Base-by-base conservation (phyloP, 1,140 invertebrate species). In the Papilio polyxenes region DNA sequence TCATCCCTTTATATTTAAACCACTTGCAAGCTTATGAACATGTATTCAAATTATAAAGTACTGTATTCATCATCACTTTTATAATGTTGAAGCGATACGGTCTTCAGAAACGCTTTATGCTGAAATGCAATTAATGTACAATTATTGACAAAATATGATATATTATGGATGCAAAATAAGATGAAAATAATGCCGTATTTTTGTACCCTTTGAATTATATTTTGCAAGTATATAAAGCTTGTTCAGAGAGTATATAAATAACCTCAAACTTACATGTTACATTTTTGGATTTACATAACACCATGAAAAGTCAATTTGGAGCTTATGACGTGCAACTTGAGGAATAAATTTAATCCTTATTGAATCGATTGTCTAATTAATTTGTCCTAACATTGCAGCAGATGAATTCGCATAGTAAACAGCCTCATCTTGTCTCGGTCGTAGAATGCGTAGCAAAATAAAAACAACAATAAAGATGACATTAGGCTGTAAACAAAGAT, bases 401-500 rank as follows among this genome's bases (percentile, higher is more conserved):
- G 62, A 31, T 20, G 11, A 31, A 37, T 37, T 23, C 23, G 17
- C 11, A 65, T 31, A 65, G 23, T 65, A 65, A 31, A 10, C n/a
- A 23, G 20, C 62, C 20, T 65, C 10, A 37, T 5, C 9, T n/a
- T 9, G 62, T 65, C 62, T 65, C 62, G 11, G 7, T 37, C 31
- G 17, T 72, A 13, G 11, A 72, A 72, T 37, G 31, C 31, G 49
- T 53, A 77, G 48, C 75, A 53, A 48, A 77, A 77, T 77, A 77
- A 51, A 77, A 51, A 49, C 49, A 48, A 80, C 37, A 80, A 80
- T 72, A 40, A 37, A 72, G 37, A 37, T 40, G 7, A 80, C 17
- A 37, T 48, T 80, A 69, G 31, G 72, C 49, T 11, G 82, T 83
- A 83, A 83, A 83, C 82, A 83, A 74, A 82, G 78, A 77, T 78